These are phyloP conservation scores for Helogale parvula DNA, from an alignment of 2,113 vertebrate genomes.

Conservation along the genomic window DNA sequence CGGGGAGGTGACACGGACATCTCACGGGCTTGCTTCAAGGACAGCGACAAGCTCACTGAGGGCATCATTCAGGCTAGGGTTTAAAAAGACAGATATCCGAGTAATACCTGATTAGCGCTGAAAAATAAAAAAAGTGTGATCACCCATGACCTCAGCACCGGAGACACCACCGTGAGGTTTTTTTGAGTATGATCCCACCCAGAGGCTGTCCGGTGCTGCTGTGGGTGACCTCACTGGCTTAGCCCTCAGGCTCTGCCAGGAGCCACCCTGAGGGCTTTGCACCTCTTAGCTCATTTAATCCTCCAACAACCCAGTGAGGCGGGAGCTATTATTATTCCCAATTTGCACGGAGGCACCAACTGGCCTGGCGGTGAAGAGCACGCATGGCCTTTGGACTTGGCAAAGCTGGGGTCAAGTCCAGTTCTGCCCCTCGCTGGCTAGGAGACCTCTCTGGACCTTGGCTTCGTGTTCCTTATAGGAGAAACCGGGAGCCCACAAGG, in stretches of 20 bases:
- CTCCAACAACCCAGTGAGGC: neutral
- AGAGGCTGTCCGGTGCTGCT: neutral
- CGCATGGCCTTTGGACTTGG: neutral
- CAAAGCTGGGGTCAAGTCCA: neutral
- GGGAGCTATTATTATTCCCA: neutral
- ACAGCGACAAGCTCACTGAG: neutral
- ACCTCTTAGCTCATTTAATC: neutral
- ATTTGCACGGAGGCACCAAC: neutral
- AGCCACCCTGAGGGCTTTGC: neutral
- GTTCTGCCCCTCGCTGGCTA: neutral
- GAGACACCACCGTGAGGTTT: neutral
- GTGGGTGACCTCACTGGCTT: rapidly evolving
- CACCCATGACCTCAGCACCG: neutral
- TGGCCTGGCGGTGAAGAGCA: neutral
- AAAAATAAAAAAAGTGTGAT: neutral
- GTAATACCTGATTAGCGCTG: neutral
- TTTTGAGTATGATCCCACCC: neutral
- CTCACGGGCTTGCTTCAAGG: neutral
- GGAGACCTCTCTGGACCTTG: neutral
- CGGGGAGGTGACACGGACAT: neutral
- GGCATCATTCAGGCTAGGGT: neutral
- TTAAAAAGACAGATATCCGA: neutral
- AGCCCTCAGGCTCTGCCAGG: neutral
- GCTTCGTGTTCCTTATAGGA: neutral
- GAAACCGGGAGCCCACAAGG: rapidly evolving